Base-by-base conservation (phyloP, 2,113 vertebrate species). In the Cyprinodon tularosa region DNA sequence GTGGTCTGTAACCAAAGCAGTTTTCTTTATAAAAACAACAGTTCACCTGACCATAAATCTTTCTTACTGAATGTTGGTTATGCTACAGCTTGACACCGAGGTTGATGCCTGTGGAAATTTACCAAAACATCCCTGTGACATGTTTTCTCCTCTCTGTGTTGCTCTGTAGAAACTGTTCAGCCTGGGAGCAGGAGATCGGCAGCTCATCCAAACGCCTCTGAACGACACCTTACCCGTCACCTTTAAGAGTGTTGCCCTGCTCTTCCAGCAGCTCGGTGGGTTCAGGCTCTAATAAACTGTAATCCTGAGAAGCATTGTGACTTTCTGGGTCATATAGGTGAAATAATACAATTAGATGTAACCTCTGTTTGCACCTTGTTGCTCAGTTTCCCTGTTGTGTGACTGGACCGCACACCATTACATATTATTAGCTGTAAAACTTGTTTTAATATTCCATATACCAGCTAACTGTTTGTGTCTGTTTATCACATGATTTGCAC, bases 191-290 rank as follows among this genome's bases (percentile, higher is more conserved):
- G 97, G 97, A 85, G 98, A 99, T 82, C 93, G 97, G 60, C 98
- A 99, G 65, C 93, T 99, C 89, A 97, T 99, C 88, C 98, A 99
- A 92, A 98, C 96, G n/a, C 97, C 97, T 87, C 93, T 98, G 17
- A 96, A 96, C 6, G 95, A 96, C 36, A 97, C 94, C 13, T 93
- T 99, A 87, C 98, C 98, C 45, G 94, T 99, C 78, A 98, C 97
- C 71, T 94, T 94, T 89, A 97, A 96, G 88, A 99, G 97, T 78
- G 96, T 98, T 80, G 96, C 96, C 81, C 94, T 99, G 82, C 96
- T 99, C 84, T 99, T 99, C 93, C 97, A 98, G 89, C 98, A 99
- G 69, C 90, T 99, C 63, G 98, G 98, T 99, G 94, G 80, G 97
- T 95, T 72, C 59, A 15, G 0, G 22, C 68, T 76, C 69, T 71